Conservation (phyloP, 2,113 vertebrate species). For the Chaetura pelagica region DNA sequence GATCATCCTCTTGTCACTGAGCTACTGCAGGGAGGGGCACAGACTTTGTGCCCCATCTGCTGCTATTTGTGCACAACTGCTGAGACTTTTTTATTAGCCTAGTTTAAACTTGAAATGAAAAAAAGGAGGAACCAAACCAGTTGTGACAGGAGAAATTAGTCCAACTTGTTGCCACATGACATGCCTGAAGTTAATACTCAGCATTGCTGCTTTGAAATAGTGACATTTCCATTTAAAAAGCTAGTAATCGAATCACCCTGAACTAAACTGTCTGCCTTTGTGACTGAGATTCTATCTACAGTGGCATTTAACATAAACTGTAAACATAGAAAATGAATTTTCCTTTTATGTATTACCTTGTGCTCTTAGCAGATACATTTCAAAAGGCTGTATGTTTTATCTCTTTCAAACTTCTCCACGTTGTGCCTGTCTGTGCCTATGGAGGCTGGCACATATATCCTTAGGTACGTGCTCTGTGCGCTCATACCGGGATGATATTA, state of each 20-base stretch:
- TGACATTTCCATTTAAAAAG: constrained; percentile 50
- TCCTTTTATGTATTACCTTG: constrained; percentile 35
- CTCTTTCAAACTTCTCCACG: not conserved
- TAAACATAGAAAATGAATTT: constrained; percentile 52
- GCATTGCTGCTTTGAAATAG: constrained; percentile 42
- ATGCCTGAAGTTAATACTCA: constrained; percentile 17
- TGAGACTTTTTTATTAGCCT: not conserved
- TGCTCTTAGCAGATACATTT: constrained; percentile 58
- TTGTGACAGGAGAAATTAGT: constrained; percentile 17
- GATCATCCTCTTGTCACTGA: not conserved
- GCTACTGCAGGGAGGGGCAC: not conserved
- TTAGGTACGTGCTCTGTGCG: fast-evolving
- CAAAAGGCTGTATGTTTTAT: constrained; percentile 24
- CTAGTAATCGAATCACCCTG: constrained; percentile 40
- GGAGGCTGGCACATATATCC: not conserved
- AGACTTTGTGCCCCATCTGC: not conserved
- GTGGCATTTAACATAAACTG: constrained; percentile 39
- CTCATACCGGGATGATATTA: not conserved
- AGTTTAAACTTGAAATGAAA: not conserved
- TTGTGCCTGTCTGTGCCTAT: not conserved
- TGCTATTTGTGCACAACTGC: not conserved
- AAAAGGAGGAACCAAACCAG: not conserved
- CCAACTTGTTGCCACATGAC: constrained; percentile 19
- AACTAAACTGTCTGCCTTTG: constrained; percentile 8
- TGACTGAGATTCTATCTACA: constrained; percentile 51